phyloP scores from a whole-genome alignment of 1,140 invertebrate species.

The Popillia japonica region DNA sequence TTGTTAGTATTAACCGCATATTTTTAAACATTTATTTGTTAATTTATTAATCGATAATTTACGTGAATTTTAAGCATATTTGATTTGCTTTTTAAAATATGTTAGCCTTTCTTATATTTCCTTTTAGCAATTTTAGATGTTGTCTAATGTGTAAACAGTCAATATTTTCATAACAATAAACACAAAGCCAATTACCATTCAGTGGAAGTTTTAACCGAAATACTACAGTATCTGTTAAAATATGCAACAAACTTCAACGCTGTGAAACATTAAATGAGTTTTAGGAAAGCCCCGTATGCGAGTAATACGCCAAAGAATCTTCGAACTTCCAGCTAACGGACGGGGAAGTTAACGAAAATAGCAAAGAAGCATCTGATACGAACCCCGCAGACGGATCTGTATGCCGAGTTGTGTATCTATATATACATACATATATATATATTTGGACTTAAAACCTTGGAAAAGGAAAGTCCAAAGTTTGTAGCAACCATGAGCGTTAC shows the following conservation, averaged over 20 bases:
- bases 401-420: neutral
- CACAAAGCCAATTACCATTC: neutral
- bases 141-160: too few species aligned
- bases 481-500: neutral
- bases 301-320: neutral
- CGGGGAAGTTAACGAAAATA: neutral
- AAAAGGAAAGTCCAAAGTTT: slow-evolving; percentile 6
- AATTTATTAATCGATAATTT: too few species aligned
- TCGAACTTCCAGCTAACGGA: neutral
- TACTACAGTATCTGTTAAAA: neutral
- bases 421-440: neutral
- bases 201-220: neutral
- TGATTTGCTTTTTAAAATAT: too few species aligned
- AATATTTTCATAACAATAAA: neutral
- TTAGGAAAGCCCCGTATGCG: neutral
- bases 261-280: slow-evolving; percentile 15
- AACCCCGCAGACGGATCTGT: neutral
- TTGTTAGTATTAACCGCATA: too few species aligned
- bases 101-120: too few species aligned
- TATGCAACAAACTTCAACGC: slow-evolving; percentile 8
- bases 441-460: neutral
- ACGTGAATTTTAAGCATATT: too few species aligned
- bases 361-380: neutral
- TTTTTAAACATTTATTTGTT: too few species aligned
- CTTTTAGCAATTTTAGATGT: too few species aligned